Conservation (phyloP, 2,113 vertebrate genomes). For the Sander vitreus region DNA sequence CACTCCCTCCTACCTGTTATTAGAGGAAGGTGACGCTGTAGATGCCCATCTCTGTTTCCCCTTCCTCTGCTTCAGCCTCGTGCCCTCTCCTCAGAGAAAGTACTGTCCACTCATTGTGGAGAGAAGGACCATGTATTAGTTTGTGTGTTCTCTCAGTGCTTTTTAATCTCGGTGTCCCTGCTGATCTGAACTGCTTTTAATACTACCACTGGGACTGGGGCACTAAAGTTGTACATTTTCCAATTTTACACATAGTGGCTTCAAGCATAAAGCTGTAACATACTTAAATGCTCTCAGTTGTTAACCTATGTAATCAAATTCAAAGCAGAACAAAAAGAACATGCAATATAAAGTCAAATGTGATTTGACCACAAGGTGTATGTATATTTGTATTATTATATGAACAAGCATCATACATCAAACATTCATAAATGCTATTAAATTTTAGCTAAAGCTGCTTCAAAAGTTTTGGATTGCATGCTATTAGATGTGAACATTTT, state of each 20-base stretch:
- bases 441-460: neutral
- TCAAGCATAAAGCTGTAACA: neutral
- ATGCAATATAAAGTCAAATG: neutral
- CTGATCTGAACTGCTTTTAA: neutral
- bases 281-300: neutral
- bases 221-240: neutral
- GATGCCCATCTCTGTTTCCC: slow-evolving; percentile 86
- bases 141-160: neutral
- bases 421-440: neutral
- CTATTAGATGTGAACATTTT: neutral
- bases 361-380: neutral
- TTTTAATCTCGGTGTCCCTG: neutral
- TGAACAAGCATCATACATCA: neutral
- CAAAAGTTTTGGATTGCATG: neutral
- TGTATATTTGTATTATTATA: neutral
- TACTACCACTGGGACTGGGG: neutral
- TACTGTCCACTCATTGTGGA: slow-evolving; percentile 89
- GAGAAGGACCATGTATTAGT: neutral
- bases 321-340: neutral
- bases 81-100: slow-evolving; percentile 88
- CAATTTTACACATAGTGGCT: neutral
- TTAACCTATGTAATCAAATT: neutral
- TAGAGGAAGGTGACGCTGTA: slow-evolving; percentile 92
- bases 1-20: slow-evolving; percentile 85
- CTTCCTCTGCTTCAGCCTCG: slow-evolving; percentile 84